Evolutionary conservation across 2,888 invertebrate species (phyloP).

Genomic region (Dichetophora obliterata): DNA sequence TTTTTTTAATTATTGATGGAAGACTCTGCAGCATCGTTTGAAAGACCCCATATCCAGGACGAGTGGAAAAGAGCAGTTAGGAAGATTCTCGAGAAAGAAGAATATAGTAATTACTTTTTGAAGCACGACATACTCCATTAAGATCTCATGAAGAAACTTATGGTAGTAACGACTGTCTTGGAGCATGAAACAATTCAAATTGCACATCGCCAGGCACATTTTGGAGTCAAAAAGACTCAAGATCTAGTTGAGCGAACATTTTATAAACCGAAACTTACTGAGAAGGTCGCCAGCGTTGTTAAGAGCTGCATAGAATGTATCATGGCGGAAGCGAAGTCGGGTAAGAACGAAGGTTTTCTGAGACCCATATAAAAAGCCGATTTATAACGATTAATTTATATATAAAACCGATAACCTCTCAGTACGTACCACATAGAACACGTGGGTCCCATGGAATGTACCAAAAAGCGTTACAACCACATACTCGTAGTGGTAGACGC

Average conservation of each 20-base stretch:
- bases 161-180: too few species aligned
- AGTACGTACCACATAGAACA: conserved; percentile 62
- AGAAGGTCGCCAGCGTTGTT: background rate
- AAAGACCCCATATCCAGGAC: conserved; percentile 39
- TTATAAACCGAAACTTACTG: background rate
- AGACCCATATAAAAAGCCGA: conserved; percentile 33
- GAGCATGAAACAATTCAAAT: too few species aligned
- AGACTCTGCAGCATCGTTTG: conserved; percentile 37
- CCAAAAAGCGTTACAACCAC: too few species aligned
- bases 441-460: conserved; percentile 60
- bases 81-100: too few species aligned
- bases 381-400: too few species aligned
- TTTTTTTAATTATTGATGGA: conserved; percentile 38
- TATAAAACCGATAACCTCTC: too few species aligned
- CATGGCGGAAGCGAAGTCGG: conserved; percentile 25
- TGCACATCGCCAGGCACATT: too few species aligned
- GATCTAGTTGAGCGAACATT: background rate
- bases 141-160: too few species aligned
- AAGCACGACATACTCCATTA: too few species aligned
- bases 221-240: background rate
- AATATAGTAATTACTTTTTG: too few species aligned
- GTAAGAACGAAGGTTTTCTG: conserved; percentile 37
- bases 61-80: conserved; percentile 40
- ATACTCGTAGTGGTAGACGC: too few species aligned
- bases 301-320: conserved; percentile 35